Conservation (phyloP, 1,140 invertebrate species). For the Neocloeon triangulifer region DNA sequence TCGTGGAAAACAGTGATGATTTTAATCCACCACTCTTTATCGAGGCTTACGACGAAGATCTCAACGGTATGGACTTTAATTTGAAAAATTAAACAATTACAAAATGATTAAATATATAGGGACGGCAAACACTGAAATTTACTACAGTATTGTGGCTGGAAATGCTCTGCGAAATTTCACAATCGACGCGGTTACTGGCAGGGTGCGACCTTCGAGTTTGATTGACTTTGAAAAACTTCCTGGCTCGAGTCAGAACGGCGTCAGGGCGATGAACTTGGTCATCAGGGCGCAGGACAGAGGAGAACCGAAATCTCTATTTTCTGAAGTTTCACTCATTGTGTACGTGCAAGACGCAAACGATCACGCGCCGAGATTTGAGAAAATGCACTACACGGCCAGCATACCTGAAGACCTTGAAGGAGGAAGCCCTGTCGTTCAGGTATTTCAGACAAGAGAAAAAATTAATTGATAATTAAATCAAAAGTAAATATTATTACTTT, state of each 20-base stretch:
- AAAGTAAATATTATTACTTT: too few relatives aligned
- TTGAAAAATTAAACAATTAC: not conserved
- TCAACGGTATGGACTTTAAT: slow-evolving; percentile 36
- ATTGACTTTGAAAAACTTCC: slow-evolving; percentile 53
- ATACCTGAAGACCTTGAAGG: slow-evolving; percentile 62
- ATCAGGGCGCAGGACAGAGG: slow-evolving; percentile 62
- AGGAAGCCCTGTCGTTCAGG: slow-evolving; percentile 55
- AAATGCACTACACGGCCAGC: slow-evolving; percentile 42
- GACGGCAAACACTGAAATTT: slow-evolving; percentile 63
- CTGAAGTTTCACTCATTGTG: slow-evolving; percentile 48
- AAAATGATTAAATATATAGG: slow-evolving; percentile 23
- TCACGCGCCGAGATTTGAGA: slow-evolving; percentile 56
- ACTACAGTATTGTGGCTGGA: slow-evolving; percentile 56
- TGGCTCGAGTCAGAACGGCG: slow-evolving; percentile 30
- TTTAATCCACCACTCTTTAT: slow-evolving; percentile 56
- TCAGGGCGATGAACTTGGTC: slow-evolving; percentile 46
- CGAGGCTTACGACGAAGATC: slow-evolving; percentile 65
- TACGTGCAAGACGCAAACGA: slow-evolving; percentile 79
- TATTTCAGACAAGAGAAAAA: too few relatives aligned
- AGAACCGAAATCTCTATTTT: slow-evolving; percentile 43
- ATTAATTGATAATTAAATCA: too few relatives aligned
- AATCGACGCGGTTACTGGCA: slow-evolving; percentile 46
- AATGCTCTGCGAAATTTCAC: slow-evolving; percentile 52
- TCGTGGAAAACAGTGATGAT: slow-evolving; percentile 54
- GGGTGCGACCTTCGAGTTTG: slow-evolving; percentile 36